Conservation (phyloP, 2,113 vertebrate genomes). For the Eretmochelys imbricata region DNA sequence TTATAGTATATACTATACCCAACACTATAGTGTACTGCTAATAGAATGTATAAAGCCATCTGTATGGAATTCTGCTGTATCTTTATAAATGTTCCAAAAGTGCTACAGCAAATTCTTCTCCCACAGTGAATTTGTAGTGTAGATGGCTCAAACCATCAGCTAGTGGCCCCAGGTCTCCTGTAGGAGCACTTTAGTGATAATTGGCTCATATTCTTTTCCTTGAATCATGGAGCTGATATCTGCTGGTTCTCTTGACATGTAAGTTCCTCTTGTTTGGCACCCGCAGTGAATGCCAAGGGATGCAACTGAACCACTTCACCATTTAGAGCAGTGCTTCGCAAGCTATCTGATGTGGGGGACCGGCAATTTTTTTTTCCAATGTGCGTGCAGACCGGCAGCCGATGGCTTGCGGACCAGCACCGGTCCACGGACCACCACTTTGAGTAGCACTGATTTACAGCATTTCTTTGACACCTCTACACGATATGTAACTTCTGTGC, state of each 20-base stretch:
- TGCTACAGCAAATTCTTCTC: neutral
- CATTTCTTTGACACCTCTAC: neutral
- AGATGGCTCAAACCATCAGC: neutral
- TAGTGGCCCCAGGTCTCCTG: neutral
- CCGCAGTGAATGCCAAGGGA: slow-evolving; percentile 1
- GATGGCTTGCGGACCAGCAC: no score
- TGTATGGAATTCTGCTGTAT: neutral
- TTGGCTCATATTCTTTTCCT: neutral
- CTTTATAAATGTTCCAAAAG: neutral
- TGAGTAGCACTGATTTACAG: neutral
- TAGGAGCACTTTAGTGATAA: neutral
- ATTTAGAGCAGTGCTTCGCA: neutral
- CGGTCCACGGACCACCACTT: no score
- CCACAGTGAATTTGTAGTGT: neutral
- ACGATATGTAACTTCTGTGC: neutral
- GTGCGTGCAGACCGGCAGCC: no score
- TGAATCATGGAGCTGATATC: slow-evolving; percentile 2
- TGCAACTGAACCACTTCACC: neutral
- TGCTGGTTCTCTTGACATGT: neutral
- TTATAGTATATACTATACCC: neutral
- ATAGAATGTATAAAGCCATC: neutral
- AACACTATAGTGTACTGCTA: neutral
- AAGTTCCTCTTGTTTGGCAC: slow-evolving; percentile 3
- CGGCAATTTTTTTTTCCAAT: no score
- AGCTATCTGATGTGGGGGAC: no score